phyloP scores from a whole-genome alignment of 2,797 vertebrate species.

The Cuculus canorus region DNA sequence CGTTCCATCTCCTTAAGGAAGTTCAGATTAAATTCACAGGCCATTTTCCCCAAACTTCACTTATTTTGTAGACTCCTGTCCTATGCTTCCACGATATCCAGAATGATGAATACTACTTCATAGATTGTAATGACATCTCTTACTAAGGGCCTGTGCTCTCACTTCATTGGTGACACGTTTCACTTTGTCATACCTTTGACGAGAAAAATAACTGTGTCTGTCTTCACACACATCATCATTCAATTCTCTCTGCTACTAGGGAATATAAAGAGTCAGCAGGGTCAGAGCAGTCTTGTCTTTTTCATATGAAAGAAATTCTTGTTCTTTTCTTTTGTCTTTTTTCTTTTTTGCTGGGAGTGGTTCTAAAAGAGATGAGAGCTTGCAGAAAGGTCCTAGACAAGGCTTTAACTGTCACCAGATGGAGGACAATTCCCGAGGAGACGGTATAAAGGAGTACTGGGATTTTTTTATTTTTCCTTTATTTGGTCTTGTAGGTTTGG shows the following conservation, averaged over 20 bases:
- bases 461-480: not conserved
- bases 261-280: not conserved
- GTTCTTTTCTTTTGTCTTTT: not conserved
- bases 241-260: not conserved
- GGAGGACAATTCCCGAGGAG: not conserved
- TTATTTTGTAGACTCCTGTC: not conserved
- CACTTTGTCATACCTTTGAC: not conserved
- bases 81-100: not conserved
- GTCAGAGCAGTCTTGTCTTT: not conserved
- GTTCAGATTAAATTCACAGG: conserved; percentile 79
- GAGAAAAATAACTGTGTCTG: not conserved
- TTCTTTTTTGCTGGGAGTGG: not conserved
- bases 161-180: not conserved
- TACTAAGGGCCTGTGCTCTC: not conserved
- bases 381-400: not conserved
- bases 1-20: conserved; percentile 83
- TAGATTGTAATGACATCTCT: not conserved
- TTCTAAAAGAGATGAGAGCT: conserved; percentile 27
- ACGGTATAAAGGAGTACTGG: not conserved
- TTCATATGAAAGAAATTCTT: not conserved
- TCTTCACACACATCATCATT: not conserved
- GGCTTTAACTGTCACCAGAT: not conserved
- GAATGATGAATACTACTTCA: rapidly evolving
- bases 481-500: not conserved
- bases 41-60: conserved; percentile 59